Base-by-base conservation (phyloP, 2,113 vertebrate species). In the Nannospalax galili region DNA sequence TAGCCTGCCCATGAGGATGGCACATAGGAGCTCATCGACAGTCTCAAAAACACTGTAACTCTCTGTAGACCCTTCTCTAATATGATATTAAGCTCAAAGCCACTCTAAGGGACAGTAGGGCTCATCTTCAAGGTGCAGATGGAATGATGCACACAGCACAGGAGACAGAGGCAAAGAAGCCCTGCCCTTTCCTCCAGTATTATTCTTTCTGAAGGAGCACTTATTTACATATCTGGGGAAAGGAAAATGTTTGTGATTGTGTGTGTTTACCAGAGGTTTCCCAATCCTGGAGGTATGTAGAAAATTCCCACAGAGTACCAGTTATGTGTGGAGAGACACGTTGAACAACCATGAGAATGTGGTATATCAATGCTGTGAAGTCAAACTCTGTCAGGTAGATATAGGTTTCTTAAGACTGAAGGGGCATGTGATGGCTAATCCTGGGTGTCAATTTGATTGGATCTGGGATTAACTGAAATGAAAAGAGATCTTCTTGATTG, bases 1-100 rank as follows among this genome's bases (percentile, higher is more conserved):
- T 15, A 84, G 1, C 0, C 74, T 48, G 35, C 65, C 16, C 12
- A 70, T 22, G 2, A 70, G 14, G 8, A 75, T 3, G 52, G 19
- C 19, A 40, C 30, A 3, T 1, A 45, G 10, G 35, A 91, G 5
- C 42, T 65, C 0, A 80, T 65, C 56, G 20, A 0, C 64, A 14
- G 15, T 20, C 30, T 1, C 5, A 11, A 69, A 48, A 16, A 65
- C 0, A 15, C 6, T 19, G 11, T 2, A 35, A 8, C 15, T 3
- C 1, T 70, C 12, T 65, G 15, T 62, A 62, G 2, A 52, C 1
- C 19, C 3, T 91, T 86, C 5, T 58, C 16, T 77, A 15, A 56
- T 35, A 45, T 62, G 16, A 40, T 70, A 77, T 5, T 70, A 67
- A 67, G 11, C 0, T 12, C 75, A 42, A 69, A 60, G 1, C 8